A percentile compares a stretch with the other conserved stretches of the same genome.
phyloP scores from a whole-genome alignment of 2,888 invertebrate genomes.

The Polydrusus pterygomalis region DNA sequence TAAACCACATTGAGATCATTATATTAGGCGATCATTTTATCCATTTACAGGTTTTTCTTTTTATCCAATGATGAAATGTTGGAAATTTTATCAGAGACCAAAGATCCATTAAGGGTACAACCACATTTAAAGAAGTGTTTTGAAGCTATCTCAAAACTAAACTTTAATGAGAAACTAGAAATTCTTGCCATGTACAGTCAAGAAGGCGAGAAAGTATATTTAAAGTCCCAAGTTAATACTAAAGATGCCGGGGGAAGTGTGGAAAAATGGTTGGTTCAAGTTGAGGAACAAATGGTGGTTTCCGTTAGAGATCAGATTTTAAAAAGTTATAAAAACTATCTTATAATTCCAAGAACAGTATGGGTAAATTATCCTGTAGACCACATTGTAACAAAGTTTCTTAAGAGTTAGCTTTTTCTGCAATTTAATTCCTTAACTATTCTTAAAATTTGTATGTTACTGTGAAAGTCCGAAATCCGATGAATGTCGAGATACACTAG shows the following conservation, averaged over 20 bases:
- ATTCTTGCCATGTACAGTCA: slow-evolving; percentile 87
- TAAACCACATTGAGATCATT: too few species aligned
- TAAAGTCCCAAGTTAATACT: slow-evolving; percentile 56
- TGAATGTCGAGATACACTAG: too few species aligned
- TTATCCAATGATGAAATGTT: slow-evolving; percentile 93
- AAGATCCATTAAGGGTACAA: slow-evolving; percentile 88
- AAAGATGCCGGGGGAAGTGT: slow-evolving; percentile 86
- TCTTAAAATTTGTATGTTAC: too few species aligned
- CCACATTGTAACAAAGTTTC: too few species aligned
- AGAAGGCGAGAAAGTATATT: slow-evolving; percentile 82
- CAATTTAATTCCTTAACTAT: too few species aligned
- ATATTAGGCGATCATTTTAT: too few species aligned
- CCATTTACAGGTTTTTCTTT: slow-evolving; percentile 86
- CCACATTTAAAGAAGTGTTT: slow-evolving; percentile 92
- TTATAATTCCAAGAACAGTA: slow-evolving; percentile 74
- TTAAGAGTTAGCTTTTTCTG: too few species aligned
- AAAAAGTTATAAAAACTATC: slow-evolving; percentile 80
- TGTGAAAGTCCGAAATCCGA: too few species aligned
- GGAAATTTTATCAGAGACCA: slow-evolving; percentile 92
- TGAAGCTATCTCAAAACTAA: slow-evolving; percentile 86
- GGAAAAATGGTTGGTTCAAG: slow-evolving; percentile 89
- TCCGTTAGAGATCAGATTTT: slow-evolving; percentile 82
- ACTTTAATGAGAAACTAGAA: slow-evolving; percentile 82
- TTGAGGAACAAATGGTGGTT: slow-evolving; percentile 87
- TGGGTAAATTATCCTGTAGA: slow-evolving; percentile 74